Percentiles rank a stretch among this genome's conserved stretches.
Conservation (phyloP, 2,113 vertebrate species). For the Melanostigma gelatinosum region DNA sequence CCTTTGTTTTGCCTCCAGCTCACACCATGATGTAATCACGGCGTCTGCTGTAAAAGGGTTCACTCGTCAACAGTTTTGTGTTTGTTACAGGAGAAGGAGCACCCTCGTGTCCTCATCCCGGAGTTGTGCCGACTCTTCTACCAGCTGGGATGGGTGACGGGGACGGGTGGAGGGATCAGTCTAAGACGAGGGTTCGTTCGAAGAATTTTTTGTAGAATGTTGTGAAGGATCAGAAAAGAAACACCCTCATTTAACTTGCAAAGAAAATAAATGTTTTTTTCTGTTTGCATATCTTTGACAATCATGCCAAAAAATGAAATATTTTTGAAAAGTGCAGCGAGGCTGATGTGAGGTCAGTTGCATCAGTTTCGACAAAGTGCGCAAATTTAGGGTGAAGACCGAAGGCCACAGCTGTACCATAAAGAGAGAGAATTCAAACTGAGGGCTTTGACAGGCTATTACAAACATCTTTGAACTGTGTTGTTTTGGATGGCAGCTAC, state of each 20-base stretch:
- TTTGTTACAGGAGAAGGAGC: conserved; percentile 85
- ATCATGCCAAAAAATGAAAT: neutral
- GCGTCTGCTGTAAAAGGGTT: no score
- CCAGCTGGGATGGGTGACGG: conserved; percentile 95
- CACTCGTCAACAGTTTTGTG: neutral
- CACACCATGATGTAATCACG: no score
- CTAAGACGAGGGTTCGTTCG: conserved; percentile 89
- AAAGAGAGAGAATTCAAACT: conserved; percentile 42
- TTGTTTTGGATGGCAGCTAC: conserved; percentile 39
- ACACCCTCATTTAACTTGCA: neutral
- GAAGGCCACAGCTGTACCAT: conserved; percentile 2
- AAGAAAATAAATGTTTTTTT: neutral
- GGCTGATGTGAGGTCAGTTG: conserved; percentile 21
- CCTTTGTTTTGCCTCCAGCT: no score
- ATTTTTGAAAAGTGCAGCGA: neutral
- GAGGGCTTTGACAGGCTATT: conserved; percentile 54
- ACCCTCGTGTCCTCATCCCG: conserved; percentile 92
- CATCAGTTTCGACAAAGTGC: conserved; percentile 17
- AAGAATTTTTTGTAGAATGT: neutral
- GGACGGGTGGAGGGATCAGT: conserved; percentile 96
- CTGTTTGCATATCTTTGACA: conserved; percentile 1
- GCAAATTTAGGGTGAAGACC: conserved; percentile 11
- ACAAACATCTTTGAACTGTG: conserved; percentile 51
- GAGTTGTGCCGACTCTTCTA: conserved; percentile 95
- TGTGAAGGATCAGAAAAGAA: conserved; percentile 6